phyloP scores from a whole-genome alignment of 2,113 vertebrate species.

The Trematomus loennbergii region DNA sequence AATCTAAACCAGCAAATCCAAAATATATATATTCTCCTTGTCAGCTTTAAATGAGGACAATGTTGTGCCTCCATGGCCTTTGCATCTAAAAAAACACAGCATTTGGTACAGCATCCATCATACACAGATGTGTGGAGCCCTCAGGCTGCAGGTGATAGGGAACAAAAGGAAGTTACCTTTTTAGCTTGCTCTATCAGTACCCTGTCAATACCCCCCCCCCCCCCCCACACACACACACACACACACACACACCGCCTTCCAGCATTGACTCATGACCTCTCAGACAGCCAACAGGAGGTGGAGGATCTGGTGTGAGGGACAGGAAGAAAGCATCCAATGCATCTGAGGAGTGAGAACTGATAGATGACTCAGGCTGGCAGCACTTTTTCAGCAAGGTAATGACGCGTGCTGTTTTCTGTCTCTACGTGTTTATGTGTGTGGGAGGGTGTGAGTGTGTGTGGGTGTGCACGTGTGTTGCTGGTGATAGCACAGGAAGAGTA shows the following conservation, averaged over 20 bases:
- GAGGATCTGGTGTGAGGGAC: not conserved
- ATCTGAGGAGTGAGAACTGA: constrained; percentile 50
- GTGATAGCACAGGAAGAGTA: constrained; percentile 56
- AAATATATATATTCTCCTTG: constrained; percentile 12
- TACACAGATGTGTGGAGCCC: constrained; percentile 20
- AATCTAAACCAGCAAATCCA: constrained; percentile 7
- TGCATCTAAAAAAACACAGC: not conserved
- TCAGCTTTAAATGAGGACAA: constrained; percentile 8
- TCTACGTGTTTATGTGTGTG: constrained; percentile 19
- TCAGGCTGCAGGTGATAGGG: constrained; percentile 29
- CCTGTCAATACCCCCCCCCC: constrained; percentile 23
- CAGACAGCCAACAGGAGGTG: constrained; percentile 12
- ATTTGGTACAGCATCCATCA: not conserved
- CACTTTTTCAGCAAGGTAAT: constrained; percentile 70
- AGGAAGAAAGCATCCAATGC: constrained; percentile 48
- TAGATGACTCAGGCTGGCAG: constrained; percentile 38
- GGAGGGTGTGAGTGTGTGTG: constrained; percentile 20
- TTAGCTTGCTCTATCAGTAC: constrained; percentile 25
- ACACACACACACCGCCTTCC: not conserved
- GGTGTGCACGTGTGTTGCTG: not conserved
- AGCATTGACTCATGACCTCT: constrained; percentile 37
- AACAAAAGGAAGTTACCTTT: constrained; percentile 31
- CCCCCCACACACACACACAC: constrained; percentile 2
- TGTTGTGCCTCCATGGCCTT: not conserved
- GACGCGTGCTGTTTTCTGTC: constrained; percentile 62